Base-by-base conservation (phyloP, 2,888 invertebrate genomes). In the Spialia ferax region DNA sequence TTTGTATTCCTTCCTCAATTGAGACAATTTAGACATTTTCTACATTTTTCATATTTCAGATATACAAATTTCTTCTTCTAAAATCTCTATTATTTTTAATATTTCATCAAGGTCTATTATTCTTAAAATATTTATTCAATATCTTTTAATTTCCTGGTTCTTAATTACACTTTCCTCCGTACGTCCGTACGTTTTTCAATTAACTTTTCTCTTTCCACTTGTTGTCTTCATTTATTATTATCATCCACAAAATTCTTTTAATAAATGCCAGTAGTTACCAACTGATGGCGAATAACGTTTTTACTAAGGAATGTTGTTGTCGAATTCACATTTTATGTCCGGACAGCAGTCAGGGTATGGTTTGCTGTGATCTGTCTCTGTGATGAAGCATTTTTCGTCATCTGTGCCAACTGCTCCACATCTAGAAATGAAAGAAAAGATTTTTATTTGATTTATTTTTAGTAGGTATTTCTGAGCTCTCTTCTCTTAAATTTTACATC, bases 291-390 rank as follows among this genome's bases (percentile, higher is more conserved):
- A 18, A n/a, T 38, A 42, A 29, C 18, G 2, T 13, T 2, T 65
- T 38, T 35, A 60, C 68, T 77, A 75, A 57, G 72, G 56, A 5
- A 79, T 69, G 8, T 75, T 79, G 69, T 89, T 90, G 20, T 89
- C 88, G 6, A 77, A 10, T 55, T 87, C 86, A 71, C 90, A 90
- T 68, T 80, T 81, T 32, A 88, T 48, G 0, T 71, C 62, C 1
- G 80, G 79, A 75, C 91, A 91, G 71, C 91, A 91, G 1, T 70
- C 63, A 0, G 91, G 91, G 66, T 91, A 86, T 0, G 86, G 82
- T 69, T 79, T 83, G 15, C 77, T 83, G 0, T 75, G 66, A 54
- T 91, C 87, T 35, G 7, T 68, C 0, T 81, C 77, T 4, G 85
- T 85, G 10, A 80, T 38, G 70, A 82, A 69, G 67, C 91, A 90